These are phyloP conservation scores for Anagrus nilaparvatae DNA, from an alignment of 1,140 invertebrate species.

Conservation along the genomic window DNA sequence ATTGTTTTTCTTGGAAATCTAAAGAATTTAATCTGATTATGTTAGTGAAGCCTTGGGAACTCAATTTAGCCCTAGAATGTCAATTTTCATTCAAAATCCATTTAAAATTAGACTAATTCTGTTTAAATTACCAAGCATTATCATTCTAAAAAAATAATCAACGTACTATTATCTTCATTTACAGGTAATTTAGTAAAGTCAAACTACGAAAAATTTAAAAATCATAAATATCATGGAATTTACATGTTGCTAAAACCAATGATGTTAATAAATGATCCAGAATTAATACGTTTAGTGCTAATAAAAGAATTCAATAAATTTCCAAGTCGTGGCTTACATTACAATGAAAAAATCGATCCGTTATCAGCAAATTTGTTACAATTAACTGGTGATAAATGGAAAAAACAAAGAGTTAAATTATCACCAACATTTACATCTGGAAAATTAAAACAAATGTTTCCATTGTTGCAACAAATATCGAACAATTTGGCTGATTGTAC, in stretches of 20 bases:
- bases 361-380: conserved; percentile 46
- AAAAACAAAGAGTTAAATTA: conserved; percentile 41
- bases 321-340: conserved; percentile 37
- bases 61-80: background rate
- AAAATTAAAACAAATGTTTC: conserved; percentile 48
- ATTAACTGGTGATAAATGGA: conserved; percentile 42
- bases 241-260: conserved; percentile 17
- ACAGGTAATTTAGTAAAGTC: background rate
- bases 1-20: background rate
- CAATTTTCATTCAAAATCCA: background rate
- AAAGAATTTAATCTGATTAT: background rate
- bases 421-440: conserved; percentile 47
- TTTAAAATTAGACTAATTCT: no score
- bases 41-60: background rate
- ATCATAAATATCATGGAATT: conserved; percentile 8
- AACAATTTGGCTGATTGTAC: conserved; percentile 28
- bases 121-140: no score
- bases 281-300: conserved; percentile 40
- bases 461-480: conserved; percentile 36
- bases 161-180: no score
- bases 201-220: conserved; percentile 9
- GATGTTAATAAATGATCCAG: conserved; percentile 35
- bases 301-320: conserved; percentile 46
- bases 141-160: no score
- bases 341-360: conserved; percentile 42